These are phyloP conservation scores for Papilio polytes DNA, from an alignment of 1,140 invertebrate species.

Conservation along the genomic window DNA sequence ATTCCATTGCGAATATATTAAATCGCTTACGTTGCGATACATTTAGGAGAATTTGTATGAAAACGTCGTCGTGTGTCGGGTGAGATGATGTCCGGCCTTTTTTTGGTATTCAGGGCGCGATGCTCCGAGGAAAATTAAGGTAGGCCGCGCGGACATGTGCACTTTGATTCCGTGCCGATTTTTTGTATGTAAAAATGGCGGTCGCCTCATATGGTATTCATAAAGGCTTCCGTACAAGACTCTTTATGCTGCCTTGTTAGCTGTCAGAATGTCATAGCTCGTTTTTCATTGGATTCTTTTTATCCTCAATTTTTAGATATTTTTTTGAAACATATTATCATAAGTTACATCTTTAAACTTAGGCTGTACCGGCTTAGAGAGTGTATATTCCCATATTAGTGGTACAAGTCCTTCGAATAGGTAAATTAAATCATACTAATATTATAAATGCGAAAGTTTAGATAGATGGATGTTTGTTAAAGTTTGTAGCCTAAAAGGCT, in stretches of 20 bases:
- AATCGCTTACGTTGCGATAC: conserved; percentile 49
- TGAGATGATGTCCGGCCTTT: conserved; percentile 64
- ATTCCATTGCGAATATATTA: conserved; percentile 36
- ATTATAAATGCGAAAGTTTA: too few relatives aligned
- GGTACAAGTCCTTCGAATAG: not conserved
- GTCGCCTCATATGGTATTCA: conserved; percentile 72
- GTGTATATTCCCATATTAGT: not conserved
- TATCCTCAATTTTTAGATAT: conserved; percentile 6
- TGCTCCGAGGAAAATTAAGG: conserved; percentile 74
- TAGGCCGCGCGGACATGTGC: conserved; percentile 71
- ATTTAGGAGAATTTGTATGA: conserved; percentile 64
- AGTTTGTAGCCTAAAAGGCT: too few relatives aligned
- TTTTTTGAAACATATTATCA: not conserved
- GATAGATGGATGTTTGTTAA: too few relatives aligned
- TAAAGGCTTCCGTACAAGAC: conserved; percentile 58
- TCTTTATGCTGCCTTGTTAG: conserved; percentile 52
- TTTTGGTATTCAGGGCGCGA: conserved; percentile 73
- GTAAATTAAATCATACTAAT: too few relatives aligned
- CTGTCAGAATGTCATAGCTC: conserved; percentile 44
- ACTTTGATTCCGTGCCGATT: conserved; percentile 76
- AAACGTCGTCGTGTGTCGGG: conserved; percentile 55
- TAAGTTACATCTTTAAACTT: not conserved
- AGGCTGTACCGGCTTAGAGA: not conserved
- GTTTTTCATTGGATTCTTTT: conserved; percentile 36
- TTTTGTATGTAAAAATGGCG: conserved; percentile 72